Base-by-base conservation (phyloP, 2,888 invertebrate genomes). In the Crematogaster levior region DNA sequence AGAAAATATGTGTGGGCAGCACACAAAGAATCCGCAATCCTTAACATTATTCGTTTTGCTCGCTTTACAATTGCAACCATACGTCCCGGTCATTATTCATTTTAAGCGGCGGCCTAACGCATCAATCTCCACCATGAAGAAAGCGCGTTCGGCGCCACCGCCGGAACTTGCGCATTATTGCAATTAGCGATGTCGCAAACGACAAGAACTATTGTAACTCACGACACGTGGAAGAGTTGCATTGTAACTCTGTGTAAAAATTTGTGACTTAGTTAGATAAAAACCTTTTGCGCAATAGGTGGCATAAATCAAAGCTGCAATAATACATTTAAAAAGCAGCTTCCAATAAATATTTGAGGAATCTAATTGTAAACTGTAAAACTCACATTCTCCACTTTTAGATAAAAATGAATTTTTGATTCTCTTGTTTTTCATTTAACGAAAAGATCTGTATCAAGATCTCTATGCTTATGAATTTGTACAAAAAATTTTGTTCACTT, bases 111-210 rank as follows among this genome's bases (percentile, higher is more conserved):
- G 34, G 30, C 37, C n/a, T 21, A 9, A 34, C 34, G 9, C 56
- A 30, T 37, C 70, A 18, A 56, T 70, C 65, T 40, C 21, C 68
- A 3, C 30, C 24, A 56, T 27, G 65, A 75, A n/a, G 65, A 65
- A 65, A 65, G 56, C 68, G 53, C 75, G 12, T 40, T 65, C 75
- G 46, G 74, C 74, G 65, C 51, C 65, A 51, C 4, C 43, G 61
- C 43, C 73, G 77, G 66, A 77, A 21, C 77, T 56, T 56, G 30
- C 21, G 68, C 21, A 43, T 77, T 77, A 56, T 56, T 68, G 24
- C 53, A 56, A 77, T 40, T 77, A 66, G 53, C 12, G 53, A 48
- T 56, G 77, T 68, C 68, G 56, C 43, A 74, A 74, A 34, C 18
- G 63, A 27, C 18, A 30, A 43, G 48, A 48, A n/a, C 24, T 61